Conservation (phyloP, 2,113 vertebrate species). For the Collichthys lucidus region DNA sequence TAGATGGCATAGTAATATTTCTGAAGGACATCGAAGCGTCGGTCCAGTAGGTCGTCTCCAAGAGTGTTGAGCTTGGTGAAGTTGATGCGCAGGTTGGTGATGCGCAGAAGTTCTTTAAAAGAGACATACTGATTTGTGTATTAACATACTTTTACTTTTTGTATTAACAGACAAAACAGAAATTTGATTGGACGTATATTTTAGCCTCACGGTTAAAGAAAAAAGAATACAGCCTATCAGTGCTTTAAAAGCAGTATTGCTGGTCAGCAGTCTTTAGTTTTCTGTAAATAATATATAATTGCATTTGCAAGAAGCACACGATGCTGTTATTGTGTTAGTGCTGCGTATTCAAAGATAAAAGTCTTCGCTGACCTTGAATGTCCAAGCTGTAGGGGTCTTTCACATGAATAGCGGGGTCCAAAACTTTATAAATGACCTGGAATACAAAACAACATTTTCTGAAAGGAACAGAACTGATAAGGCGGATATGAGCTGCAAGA, state of each 20-base stretch:
- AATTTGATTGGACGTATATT: background rate
- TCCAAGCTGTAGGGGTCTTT: constrained; percentile 89
- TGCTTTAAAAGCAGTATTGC: background rate
- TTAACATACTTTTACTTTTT: background rate
- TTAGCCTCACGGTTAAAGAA: background rate
- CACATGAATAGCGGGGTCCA: constrained; percentile 88
- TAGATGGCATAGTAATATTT: constrained; percentile 87
- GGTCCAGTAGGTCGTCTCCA: constrained; percentile 84
- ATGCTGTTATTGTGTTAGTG: background rate
- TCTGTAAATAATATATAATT: too few relatives aligned
- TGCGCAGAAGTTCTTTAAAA: constrained; percentile 81
- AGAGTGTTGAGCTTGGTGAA: constrained; percentile 87
- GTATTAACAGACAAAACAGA: background rate
- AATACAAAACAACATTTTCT: constrained; percentile 13
- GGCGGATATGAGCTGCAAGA: background rate
- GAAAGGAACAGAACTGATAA: background rate
- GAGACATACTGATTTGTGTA: background rate
- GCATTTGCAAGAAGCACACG: background rate
- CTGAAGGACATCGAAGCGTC: constrained; percentile 82
- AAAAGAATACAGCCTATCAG: too few relatives aligned
- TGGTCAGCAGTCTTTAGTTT: background rate
- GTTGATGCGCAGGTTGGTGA: constrained; percentile 87
- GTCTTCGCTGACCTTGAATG: constrained; percentile 86
- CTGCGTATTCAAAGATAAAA: background rate
- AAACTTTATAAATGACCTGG: constrained; percentile 93